These are phyloP conservation scores for Himalopsyche phryganea DNA, from an alignment of 1,140 invertebrate species.

Conservation along the genomic window DNA sequence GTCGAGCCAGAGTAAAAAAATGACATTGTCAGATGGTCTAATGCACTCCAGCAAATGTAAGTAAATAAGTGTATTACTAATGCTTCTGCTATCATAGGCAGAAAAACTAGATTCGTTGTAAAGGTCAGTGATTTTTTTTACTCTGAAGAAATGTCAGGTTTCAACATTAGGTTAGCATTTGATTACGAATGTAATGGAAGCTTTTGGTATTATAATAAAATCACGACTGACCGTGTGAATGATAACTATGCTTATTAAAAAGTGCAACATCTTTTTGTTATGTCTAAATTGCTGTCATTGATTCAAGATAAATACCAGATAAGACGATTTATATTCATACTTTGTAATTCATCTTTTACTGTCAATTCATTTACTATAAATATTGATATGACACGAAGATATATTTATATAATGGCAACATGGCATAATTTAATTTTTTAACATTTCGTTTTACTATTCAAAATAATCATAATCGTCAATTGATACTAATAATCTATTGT, in stretches of 20 bases:
- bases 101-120: slow-evolving; percentile 25
- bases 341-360: too few relatives aligned
- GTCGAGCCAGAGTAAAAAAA: neutral
- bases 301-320: too few relatives aligned
- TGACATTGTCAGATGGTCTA: slow-evolving; percentile 3
- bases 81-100: slow-evolving; percentile 26
- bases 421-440: too few relatives aligned
- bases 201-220: neutral
- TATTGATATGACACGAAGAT: too few relatives aligned
- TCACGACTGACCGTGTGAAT: slow-evolving; percentile 1
- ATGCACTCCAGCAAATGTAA: slow-evolving; percentile 10
- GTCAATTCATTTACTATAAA: too few relatives aligned
- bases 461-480: too few relatives aligned
- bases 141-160: slow-evolving; percentile 31
- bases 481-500: too few relatives aligned
- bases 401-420: too few relatives aligned
- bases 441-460: too few relatives aligned
- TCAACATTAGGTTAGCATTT: slow-evolving; percentile 32
- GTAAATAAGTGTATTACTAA: slow-evolving; percentile 20
- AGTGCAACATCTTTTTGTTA: neutral
- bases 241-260: neutral
- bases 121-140: slow-evolving; percentile 30
- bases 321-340: neutral
- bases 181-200: slow-evolving; percentile 17
- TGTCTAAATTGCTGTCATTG: neutral